Base-by-base conservation (phyloP, 1,140 invertebrate genomes). In the Panulirus ornatus region DNA sequence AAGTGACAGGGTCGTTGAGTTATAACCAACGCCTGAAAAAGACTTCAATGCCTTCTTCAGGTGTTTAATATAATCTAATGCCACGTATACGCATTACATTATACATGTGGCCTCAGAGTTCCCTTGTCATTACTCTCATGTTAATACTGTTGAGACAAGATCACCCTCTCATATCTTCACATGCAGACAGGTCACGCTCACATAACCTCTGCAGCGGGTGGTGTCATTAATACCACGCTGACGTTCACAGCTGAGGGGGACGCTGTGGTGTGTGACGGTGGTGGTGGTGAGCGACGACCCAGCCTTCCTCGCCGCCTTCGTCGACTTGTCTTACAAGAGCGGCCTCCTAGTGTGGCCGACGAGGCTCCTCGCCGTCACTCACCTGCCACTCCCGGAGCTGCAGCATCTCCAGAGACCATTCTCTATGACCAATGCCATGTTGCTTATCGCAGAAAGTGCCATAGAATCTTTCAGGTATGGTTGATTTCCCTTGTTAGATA, bases 271-370 rank as follows among this genome's bases (percentile, higher is more conserved):
- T n/a, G 30, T n/a, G 30, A 40, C 40, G 9, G 84, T 86, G 11
- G 71, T 86, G 16, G 71, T 76, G 47, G 40, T 58, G 2, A 84
- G 82, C 27, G 19, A 73, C 63, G 70, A 71, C 22, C 42, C 40
- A 1, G 36, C 38, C 27, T 86, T 76, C 47, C 73, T 86, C 34
- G 40, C 47, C 16, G 27, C 71, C 47, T 76, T 86, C 42, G 71
- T 47, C 71, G 22, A 76, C 0, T 86, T 42, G 71, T 86, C 84
- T 30, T 34, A 76, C 30, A 38, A 51, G 11, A 22, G 58, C 30
- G 71, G 73, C 6, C 71, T 86, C 27, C 38, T 84, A 66, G 82
- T 70, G 82, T 70, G 63, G 58, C 11, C 63, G 36, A 84, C 40
- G 14, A 71, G 51, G 40, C 27, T 81, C 47, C 47, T 84, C 19